A percentile compares a stretch with the other conserved stretches of the same genome.
phyloP scores from a whole-genome alignment of 30 jellyfish, hydroid and myxozoan genomes.

The Morbakka virulenta region DNA sequence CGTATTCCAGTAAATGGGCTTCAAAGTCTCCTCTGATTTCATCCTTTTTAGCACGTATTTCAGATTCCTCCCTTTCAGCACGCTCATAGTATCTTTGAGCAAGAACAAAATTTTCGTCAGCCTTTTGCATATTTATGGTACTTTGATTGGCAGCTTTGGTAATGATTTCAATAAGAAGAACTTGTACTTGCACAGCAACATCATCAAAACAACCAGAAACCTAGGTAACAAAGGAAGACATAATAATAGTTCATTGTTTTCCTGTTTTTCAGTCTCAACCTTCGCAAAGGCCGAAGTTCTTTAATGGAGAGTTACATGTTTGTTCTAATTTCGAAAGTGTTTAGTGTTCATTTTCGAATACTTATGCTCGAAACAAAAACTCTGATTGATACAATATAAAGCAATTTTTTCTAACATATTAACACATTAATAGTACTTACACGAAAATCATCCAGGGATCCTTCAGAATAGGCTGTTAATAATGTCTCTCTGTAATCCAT shows the following conservation, averaged over 20 bases:
- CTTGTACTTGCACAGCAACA: slow-evolving; percentile 76
- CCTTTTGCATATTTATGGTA: slow-evolving; percentile 76
- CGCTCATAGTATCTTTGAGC: slow-evolving; percentile 77
- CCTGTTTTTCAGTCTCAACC: too few species aligned
- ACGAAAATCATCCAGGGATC: slow-evolving; percentile 83
- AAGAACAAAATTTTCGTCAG: slow-evolving; percentile 81
- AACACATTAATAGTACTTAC: too few species aligned
- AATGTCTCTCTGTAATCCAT: slow-evolving; percentile 85
- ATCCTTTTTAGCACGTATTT: slow-evolving; percentile 52
- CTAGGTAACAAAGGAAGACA: slow-evolving; percentile 37
- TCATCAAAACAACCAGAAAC: slow-evolving; percentile 94
- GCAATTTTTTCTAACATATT: too few species aligned
- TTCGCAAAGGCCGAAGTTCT: too few species aligned
- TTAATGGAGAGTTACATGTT: too few species aligned
- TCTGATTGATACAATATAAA: too few species aligned
- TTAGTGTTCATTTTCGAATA: too few species aligned
- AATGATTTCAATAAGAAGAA: slow-evolving; percentile 66
- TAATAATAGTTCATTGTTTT: not conserved
- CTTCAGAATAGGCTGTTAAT: slow-evolving; percentile 70
- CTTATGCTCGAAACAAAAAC: too few species aligned
- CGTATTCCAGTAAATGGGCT: slow-evolving; percentile 78
- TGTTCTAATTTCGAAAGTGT: too few species aligned
- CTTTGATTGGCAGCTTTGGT: slow-evolving; percentile 95
- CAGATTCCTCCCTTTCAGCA: slow-evolving; percentile 78
- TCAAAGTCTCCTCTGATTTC: slow-evolving; percentile 61